phyloP scores from a whole-genome alignment of 2,888 invertebrate species.

The Luffia ferchaultella region DNA sequence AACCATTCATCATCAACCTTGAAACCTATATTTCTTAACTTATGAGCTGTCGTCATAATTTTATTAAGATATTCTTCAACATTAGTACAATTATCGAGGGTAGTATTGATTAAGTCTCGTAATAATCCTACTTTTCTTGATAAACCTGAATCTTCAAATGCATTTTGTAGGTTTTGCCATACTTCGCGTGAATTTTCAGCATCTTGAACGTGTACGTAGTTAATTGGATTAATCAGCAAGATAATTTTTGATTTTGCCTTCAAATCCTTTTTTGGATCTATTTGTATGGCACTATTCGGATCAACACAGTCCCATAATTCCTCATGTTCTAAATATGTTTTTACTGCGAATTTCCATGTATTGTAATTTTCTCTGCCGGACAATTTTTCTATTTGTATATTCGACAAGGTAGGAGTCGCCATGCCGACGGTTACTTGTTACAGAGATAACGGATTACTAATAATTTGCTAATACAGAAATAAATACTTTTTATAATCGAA shows the following conservation, averaged over 20 bases:
- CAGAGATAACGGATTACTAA: no score
- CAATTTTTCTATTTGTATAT: constrained; percentile 6
- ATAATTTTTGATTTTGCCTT: constrained; percentile 13
- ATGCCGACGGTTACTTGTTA: no score
- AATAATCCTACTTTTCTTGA: constrained; percentile 14
- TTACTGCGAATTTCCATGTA: constrained; percentile 6
- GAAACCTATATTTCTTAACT: constrained; percentile 16
- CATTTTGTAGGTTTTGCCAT: constrained; percentile 8
- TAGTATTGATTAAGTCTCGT: constrained; percentile 15
- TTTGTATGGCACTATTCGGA: not conserved
- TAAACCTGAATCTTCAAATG: constrained; percentile 12
- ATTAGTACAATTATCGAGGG: constrained; percentile 10
- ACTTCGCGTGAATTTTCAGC: constrained; percentile 7
- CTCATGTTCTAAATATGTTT: constrained; percentile 5
- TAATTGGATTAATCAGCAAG: constrained; percentile 9
- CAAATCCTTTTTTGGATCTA: constrained; percentile 3
- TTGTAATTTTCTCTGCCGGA: constrained; percentile 6
- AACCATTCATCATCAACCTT: constrained; percentile 17
- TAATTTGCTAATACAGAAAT: no score
- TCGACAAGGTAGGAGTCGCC: not conserved
- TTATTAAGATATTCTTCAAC: constrained; percentile 17
- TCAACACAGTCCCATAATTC: constrained; percentile 6
- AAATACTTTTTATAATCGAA: no score
- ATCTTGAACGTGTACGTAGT: constrained; percentile 9
- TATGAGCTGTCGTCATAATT: constrained; percentile 15